Evolutionary conservation across 2,113 vertebrate genomes (phyloP).

Genomic region (Corythoichthys haematopterus): DNA sequence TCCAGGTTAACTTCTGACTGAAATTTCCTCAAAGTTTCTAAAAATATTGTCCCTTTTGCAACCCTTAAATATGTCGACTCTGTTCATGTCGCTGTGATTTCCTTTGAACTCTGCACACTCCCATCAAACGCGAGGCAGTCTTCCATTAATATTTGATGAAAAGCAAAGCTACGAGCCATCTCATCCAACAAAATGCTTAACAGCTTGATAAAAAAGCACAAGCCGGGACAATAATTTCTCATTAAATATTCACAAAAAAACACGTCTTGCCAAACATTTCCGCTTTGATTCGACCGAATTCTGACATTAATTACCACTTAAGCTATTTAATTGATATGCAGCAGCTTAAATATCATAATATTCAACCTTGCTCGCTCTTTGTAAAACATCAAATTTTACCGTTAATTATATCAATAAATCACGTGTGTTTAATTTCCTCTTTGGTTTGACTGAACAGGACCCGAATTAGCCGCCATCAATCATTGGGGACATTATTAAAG

Average conservation of each 20-base stretch:
- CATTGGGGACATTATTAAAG: background rate
- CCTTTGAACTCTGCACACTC: background rate
- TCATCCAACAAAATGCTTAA: background rate
- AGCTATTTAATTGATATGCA: background rate
- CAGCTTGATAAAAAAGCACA: background rate
- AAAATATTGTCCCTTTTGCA: background rate
- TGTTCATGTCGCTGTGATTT: background rate
- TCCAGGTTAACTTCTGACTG: background rate
- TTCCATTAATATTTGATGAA: background rate
- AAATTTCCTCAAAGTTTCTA: background rate
- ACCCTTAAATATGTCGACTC: background rate
- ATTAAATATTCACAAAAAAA: background rate
- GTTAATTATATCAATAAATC: background rate
- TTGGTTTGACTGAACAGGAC: background rate
- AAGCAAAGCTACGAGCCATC: background rate
- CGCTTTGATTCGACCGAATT: background rate
- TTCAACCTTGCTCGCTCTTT: background rate
- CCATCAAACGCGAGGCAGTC: background rate
- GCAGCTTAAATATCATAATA: background rate
- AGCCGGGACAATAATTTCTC: background rate
- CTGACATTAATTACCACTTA: background rate
- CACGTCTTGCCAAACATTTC: background rate
- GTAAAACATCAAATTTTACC: background rate
- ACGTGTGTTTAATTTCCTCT: constrained; percentile 4
- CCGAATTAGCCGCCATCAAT: constrained; percentile 7